Conservation (phyloP, 2,888 invertebrate genomes). For the Neocrepidodera transversa region DNA sequence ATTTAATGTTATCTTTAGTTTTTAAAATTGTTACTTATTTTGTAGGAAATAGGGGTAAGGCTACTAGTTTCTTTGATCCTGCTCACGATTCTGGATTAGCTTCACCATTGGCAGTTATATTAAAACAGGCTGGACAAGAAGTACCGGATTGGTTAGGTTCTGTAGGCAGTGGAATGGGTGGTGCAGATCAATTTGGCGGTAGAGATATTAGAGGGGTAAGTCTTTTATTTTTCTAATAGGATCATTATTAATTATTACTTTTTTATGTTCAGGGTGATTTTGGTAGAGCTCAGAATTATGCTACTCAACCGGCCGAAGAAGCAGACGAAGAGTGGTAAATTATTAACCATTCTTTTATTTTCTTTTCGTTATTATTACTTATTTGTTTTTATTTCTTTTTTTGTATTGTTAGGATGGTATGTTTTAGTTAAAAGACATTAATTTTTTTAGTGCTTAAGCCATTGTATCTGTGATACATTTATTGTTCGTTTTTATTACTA, state of each 20-base stretch:
- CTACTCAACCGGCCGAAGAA: slow-evolving; percentile 56
- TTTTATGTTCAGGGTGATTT: slow-evolving; percentile 48
- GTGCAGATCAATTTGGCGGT: slow-evolving; percentile 70
- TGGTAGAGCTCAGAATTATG: slow-evolving; percentile 47
- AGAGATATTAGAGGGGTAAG: slow-evolving; percentile 73
- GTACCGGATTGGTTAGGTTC: slow-evolving; percentile 78
- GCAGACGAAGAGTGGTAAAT: slow-evolving; percentile 66
- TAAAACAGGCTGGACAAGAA: slow-evolving; percentile 79
- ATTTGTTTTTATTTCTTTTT: slow-evolving; percentile 1
- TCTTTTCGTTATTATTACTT: neutral
- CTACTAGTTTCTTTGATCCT: slow-evolving; percentile 83
- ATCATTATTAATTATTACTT: slow-evolving; percentile 17
- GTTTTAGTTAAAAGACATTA: neutral
- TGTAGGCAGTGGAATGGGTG: slow-evolving; percentile 62
- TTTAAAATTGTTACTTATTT: no score
- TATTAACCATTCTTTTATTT: neutral
- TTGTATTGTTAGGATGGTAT: neutral
- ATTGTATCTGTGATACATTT: slow-evolving; percentile 7
- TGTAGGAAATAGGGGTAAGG: slow-evolving; percentile 75
- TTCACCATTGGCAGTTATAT: slow-evolving; percentile 72
- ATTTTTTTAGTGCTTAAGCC: neutral
- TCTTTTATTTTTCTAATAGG: neutral
- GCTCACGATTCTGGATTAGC: slow-evolving; percentile 68
- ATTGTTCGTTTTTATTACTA: no score
- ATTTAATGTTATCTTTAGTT: neutral